Conservation (phyloP, 1,140 invertebrate species). For the Eriocheir sinensis region DNA sequence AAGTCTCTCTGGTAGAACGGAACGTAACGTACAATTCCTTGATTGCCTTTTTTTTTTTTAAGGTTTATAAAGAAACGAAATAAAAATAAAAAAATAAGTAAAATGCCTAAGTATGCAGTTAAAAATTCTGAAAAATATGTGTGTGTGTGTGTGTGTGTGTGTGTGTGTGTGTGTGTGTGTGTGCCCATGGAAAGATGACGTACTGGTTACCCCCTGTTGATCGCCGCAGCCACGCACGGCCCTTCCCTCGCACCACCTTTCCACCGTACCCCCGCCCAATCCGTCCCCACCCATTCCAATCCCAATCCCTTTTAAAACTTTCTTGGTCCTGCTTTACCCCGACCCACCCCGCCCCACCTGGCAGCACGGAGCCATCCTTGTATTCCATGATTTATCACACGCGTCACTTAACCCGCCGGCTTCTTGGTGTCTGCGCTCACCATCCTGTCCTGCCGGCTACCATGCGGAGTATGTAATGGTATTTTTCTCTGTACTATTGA, state of each 20-base stretch:
- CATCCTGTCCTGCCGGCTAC: too few relatives aligned
- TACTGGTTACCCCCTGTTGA: neutral
- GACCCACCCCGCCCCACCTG: neutral
- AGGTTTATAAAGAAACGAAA: too few relatives aligned
- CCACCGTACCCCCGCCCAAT: neutral
- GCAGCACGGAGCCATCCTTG: neutral
- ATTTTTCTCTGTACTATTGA: too few relatives aligned
- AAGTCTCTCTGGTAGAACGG: too few relatives aligned
- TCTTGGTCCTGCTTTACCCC: neutral
- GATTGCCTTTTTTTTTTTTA: too few relatives aligned
- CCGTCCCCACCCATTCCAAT: neutral
- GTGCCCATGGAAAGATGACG: neutral
- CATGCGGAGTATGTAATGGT: too few relatives aligned
- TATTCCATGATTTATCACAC: neutral
- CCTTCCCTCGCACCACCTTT: neutral
- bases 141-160: neutral
- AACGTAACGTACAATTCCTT: too few relatives aligned
- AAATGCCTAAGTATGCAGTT: neutral
- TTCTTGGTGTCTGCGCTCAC: neutral
- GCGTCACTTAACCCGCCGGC: neutral
- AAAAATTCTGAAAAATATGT: neutral
- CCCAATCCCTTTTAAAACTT: neutral
- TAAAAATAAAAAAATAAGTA: slow-evolving; percentile 28
- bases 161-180: slow-evolving; percentile 43
- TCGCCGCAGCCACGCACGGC: too few relatives aligned